Conservation (phyloP, 2,888 invertebrate species). For the Leptura quadrifasciata region DNA sequence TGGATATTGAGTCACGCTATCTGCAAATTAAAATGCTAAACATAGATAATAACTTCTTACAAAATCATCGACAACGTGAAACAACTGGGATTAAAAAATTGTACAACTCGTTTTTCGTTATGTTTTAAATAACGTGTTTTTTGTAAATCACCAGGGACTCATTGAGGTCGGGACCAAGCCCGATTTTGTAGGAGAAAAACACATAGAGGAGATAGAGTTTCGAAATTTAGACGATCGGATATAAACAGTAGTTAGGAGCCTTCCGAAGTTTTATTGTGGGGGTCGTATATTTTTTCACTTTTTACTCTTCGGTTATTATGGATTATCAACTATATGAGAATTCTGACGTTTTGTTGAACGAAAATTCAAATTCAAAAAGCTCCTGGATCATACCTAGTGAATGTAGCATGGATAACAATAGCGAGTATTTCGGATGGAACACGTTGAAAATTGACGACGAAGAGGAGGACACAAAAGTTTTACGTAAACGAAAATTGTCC, state of each 20-base stretch:
- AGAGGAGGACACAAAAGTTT: conserved; percentile 54
- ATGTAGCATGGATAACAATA: conserved; percentile 69
- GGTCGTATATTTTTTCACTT: conserved; percentile 25
- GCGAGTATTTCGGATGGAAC: conserved; percentile 72
- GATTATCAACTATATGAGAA: conserved; percentile 72
- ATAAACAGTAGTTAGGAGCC: not conserved
- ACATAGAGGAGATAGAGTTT: conserved; percentile 21
- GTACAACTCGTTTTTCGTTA: conserved; percentile 91
- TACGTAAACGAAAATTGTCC: conserved; percentile 62
- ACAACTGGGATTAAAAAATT: conserved; percentile 90
- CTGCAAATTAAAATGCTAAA: conserved; percentile 79
- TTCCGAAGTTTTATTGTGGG: conserved; percentile 10
- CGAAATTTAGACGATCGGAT: conserved; percentile 10
- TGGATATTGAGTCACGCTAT: conserved; percentile 72
- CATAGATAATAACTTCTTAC: conserved; percentile 84
- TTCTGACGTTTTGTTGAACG: conserved; percentile 67
- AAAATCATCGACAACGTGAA: conserved; percentile 88
- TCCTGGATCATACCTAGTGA: conserved; percentile 68
- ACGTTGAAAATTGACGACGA: conserved; percentile 69
- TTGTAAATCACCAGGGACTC: conserved; percentile 47
- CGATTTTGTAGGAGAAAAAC: conserved; percentile 29
- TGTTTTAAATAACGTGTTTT: conserved; percentile 79
- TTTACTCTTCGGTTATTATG: conserved; percentile 67
- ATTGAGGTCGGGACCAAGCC: conserved; percentile 12
- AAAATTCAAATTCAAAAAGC: conserved; percentile 64